Evolutionary conservation across 2,797 vertebrate genomes (phyloP), one percentile per base, ranked within the genome.

Genomic region (Synaphobranchus kaupii): DNA sequence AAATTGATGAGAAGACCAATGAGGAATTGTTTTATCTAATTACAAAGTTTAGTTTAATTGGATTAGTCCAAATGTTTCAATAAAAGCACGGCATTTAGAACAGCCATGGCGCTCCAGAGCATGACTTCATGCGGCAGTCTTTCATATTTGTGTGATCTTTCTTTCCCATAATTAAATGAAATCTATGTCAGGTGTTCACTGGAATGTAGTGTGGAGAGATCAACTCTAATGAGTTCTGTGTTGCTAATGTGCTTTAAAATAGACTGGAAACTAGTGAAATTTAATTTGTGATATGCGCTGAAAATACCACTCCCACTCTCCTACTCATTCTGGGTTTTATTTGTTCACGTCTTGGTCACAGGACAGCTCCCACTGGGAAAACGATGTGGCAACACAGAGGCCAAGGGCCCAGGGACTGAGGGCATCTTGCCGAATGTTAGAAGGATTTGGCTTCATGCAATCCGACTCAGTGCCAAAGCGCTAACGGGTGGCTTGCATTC

Each of bases 21-120:
- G 22, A 50, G 9, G 15, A 81, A 50, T 81, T n/a, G 78, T 81
- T 81, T 50, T 50, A 81, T 50, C 22, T 31, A n/a, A 81, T 81
- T 81, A 50, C 8, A 13, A 81, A n/a, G 47, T 81, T 81, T 48
- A 50, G 78, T 48, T 50, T n/a, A n/a, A 81, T 81, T 50, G 22
- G 47, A 81, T 81, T 81, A 81, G 22, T n/a, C 22, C 76, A 80
- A 80, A 47, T 22, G 78, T 81, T 81, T 81, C 28, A n/a, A 81
- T n/a, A 9, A 81, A 81, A 81, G 25, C 39, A 47, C 6, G 28
- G 9, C 73, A 44, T 78, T 44, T 22, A 47, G 34, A 78, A 44
- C 15, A 47, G 39, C 5, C 3, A 7, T 22, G 13, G 4, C 13
- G 0, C 39, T 20, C 4, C 7, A 13, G 73, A 47, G 73, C 34